Conservation (phyloP, 2,888 invertebrate species). For the Rhamphomyia laevipes region DNA sequence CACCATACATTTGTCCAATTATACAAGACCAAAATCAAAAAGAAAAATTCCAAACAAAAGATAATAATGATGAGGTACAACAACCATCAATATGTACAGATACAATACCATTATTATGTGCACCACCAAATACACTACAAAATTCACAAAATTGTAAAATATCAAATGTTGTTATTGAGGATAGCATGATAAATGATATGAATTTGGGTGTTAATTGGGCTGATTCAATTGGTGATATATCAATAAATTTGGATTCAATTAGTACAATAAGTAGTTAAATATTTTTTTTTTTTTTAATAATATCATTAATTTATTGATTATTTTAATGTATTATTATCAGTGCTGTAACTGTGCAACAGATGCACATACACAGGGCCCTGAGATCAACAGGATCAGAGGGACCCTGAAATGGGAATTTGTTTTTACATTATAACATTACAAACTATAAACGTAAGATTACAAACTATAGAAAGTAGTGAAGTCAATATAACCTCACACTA, state of each 20-base stretch:
- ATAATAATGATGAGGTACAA: conserved; percentile 6
- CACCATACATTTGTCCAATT: conserved; percentile 14
- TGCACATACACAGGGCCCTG: too few species aligned
- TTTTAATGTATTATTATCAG: too few species aligned
- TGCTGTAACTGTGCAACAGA: too few species aligned
- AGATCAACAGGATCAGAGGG: too few species aligned
- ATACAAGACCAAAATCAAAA: conserved; percentile 14
- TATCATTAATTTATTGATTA: too few species aligned
- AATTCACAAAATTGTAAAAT: conserved; percentile 4
- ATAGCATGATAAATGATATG: conserved; percentile 8
- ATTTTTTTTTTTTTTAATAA: background rate
- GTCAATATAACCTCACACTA: too few species aligned
- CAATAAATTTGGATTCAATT: conserved; percentile 17
- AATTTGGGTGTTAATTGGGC: conserved; percentile 10
- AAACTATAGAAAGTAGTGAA: too few species aligned
- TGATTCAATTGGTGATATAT: conserved; percentile 12
- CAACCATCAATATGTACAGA: conserved; percentile 11
- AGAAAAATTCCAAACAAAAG: conserved; percentile 12
- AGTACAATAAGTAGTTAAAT: conserved; percentile 19
- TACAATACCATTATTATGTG: conserved; percentile 17
- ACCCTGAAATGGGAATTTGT: too few species aligned
- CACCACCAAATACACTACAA: conserved; percentile 7
- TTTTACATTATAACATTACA: too few species aligned
- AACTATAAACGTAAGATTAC: too few species aligned
- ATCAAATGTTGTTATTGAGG: conserved; percentile 9